phyloP scores from a whole-genome alignment of 2,113 vertebrate genomes.

The Opisthocomus hoazin region DNA sequence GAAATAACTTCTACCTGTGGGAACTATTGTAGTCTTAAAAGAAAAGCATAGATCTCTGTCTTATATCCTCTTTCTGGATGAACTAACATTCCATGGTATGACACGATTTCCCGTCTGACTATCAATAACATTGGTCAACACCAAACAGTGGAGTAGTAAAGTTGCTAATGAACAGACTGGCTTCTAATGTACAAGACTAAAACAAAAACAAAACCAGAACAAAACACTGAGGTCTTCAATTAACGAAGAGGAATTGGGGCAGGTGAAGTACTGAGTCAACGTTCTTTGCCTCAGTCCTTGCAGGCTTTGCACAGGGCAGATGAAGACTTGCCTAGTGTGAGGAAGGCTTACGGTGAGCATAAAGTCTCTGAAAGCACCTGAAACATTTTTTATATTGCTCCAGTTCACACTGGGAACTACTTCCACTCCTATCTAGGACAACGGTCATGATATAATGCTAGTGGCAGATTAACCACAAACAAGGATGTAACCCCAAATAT shows the following conservation, averaged over 20 bases:
- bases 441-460: background rate
- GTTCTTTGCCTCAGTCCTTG: background rate
- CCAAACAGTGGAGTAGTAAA: background rate
- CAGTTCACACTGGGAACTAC: background rate
- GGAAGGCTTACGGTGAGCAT: fast-evolving
- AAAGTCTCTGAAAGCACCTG: background rate
- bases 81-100: background rate
- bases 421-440: background rate
- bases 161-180: background rate
- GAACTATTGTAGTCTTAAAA: background rate
- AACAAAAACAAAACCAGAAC: background rate
- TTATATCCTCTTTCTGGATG: background rate
- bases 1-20: fast-evolving
- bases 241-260: background rate
- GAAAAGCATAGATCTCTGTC: background rate
- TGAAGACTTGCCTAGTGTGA: background rate
- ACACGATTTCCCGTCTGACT: background rate
- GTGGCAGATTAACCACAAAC: background rate
- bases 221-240: background rate
- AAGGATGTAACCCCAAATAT: background rate
- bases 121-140: background rate
- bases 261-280: background rate
- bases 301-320: background rate
- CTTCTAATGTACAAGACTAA: background rate
- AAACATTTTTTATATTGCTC: background rate